phyloP scores from a whole-genome alignment of 2,888 invertebrate species.

The Digitonthophagus gazella region DNA sequence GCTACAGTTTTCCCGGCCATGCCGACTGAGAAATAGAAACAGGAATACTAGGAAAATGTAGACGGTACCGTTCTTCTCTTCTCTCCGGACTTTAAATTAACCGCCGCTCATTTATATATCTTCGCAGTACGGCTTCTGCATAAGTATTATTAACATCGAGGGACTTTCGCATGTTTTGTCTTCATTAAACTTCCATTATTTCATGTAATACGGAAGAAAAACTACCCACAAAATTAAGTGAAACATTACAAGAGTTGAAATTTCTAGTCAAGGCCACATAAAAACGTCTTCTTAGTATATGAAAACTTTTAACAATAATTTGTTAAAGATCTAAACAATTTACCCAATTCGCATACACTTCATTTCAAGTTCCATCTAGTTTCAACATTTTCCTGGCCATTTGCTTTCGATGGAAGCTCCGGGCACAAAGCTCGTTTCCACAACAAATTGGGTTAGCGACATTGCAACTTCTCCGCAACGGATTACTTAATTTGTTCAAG shows the following conservation, averaged over 20 bases:
- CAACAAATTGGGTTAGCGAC: background rate
- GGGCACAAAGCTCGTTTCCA: background rate
- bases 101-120: background rate
- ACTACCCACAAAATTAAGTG: too few species aligned
- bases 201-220: background rate
- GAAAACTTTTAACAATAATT: background rate
- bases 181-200: background rate
- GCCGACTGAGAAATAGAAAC: background rate
- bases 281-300: too few species aligned
- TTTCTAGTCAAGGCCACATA: too few species aligned
- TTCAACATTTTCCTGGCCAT: background rate
- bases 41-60: background rate
- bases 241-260: too few species aligned
- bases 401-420: background rate
- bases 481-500: background rate
- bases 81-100: background rate
- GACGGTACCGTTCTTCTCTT: constrained; percentile 2
- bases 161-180: background rate
- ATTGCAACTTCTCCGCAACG: background rate
- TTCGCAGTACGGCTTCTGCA: background rate
- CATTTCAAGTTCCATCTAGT: background rate
- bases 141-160: background rate
- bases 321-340: background rate
- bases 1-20: background rate
- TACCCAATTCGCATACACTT: background rate